Conservation (phyloP, 2,888 invertebrate species). For the Rhingia campestris region DNA sequence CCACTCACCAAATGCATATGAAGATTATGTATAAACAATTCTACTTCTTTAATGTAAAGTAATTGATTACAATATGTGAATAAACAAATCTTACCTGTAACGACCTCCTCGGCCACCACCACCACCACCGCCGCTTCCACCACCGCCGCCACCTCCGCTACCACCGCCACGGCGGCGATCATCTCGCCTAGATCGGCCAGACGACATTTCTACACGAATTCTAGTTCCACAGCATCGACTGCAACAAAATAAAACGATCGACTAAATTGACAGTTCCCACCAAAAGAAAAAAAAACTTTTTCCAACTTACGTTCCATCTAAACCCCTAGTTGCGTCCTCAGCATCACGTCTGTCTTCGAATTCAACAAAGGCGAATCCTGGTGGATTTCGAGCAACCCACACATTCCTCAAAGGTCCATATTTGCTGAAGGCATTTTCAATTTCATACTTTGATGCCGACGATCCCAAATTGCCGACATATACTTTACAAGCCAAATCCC, state of each 20-base stretch:
- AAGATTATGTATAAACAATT: conserved; percentile 11
- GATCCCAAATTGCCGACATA: conserved; percentile 95
- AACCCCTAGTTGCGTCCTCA: conserved; percentile 90
- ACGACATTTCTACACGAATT: conserved; percentile 96
- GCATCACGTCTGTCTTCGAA: conserved; percentile 93
- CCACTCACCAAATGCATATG: conserved; percentile 46
- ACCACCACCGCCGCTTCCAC: conserved; percentile 77
- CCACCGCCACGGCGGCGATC: conserved; percentile 84
- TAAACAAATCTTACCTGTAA: conserved; percentile 79
- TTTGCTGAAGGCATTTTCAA: conserved; percentile 92
- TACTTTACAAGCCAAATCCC: conserved; percentile 93
- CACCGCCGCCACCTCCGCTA: conserved; percentile 78
- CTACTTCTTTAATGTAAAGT: conserved; percentile 7
- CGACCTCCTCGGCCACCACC: conserved; percentile 77
- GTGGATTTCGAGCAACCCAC: conserved; percentile 95
- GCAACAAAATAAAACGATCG: conserved; percentile 73
- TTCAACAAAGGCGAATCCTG: conserved; percentile 94
- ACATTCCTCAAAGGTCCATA: conserved; percentile 93
- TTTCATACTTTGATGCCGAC: conserved; percentile 92
- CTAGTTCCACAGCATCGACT: conserved; percentile 95
- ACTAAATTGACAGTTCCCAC: conserved; percentile 63
- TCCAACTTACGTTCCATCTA: conserved; percentile 90
- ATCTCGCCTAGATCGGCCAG: conserved; percentile 90
- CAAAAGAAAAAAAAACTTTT: conserved; percentile 79
- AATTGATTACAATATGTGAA: neutral